Evolutionary conservation across 2,888 invertebrate genomes (phyloP).

Genomic region (Chironomus tentans): DNA sequence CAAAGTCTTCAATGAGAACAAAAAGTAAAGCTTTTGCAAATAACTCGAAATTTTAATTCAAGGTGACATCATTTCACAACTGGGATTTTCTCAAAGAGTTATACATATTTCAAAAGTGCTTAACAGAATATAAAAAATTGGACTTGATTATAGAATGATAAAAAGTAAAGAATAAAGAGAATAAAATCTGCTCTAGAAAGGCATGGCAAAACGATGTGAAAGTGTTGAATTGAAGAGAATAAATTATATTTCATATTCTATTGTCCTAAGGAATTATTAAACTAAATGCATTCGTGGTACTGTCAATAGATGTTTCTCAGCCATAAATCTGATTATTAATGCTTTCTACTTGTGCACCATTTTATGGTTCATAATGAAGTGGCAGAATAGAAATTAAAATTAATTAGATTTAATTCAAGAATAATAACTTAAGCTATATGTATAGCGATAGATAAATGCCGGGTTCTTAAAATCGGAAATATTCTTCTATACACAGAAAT

Average conservation of each 20-base stretch:
- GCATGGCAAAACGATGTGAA: neutral
- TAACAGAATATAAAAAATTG: neutral
- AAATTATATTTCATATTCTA: neutral
- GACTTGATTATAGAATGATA: neutral
- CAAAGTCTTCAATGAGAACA: too few species aligned
- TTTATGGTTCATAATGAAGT: too few species aligned
- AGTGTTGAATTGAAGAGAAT: neutral
- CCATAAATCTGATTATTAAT: neutral
- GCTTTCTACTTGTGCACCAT: neutral
- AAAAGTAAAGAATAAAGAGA: neutral
- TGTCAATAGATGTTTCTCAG: neutral
- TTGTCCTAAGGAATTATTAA: neutral
- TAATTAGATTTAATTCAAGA: too few species aligned
- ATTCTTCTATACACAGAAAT: too few species aligned
- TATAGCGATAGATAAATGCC: too few species aligned
- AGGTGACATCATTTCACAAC: too few species aligned
- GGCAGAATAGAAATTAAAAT: too few species aligned
- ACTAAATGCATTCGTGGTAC: neutral
- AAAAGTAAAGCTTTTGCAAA: too few species aligned
- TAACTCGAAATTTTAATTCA: too few species aligned
- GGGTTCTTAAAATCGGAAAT: too few species aligned
- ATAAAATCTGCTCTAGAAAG: neutral
- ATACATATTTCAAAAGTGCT: neutral
- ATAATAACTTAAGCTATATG: too few species aligned
- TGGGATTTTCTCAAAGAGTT: too few species aligned